Base-by-base conservation (phyloP, 2,888 invertebrate genomes). In the Cosmorhoe ocellata region DNA sequence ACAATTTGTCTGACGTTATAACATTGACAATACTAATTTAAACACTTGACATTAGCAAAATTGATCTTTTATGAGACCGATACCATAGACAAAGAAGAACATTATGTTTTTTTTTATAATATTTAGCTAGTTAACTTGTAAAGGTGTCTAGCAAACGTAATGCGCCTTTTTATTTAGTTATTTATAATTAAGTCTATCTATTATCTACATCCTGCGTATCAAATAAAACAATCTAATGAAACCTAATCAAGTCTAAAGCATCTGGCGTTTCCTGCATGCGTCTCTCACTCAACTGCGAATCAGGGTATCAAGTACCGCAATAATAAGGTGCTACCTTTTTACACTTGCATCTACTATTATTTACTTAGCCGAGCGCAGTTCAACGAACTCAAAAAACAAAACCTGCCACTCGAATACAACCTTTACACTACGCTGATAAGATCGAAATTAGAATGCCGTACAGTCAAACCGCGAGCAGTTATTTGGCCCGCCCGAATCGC, bases 341-440 rank as follows among this genome's bases (percentile, higher is more conserved):
- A 74, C 76, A 71, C 76, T 70, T 73, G 71, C 76, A 77, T 72
- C 68, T 64, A 61, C 66, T 67, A 67, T 79, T 84, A 81, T 84
- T 85, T 82, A 76, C 78, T 76, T 71, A 79, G 70, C 74, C 70
- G 67, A 67, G 66, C 68, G 67, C 61, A 73, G 85, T 81, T 82
- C 84, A 74, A 65, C 76, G 85, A 85, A 81, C 85, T 69, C 62
- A 34, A 61, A 47, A 63, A 49, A 51, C 49, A 36, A n/a, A 38
- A 10, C 26, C n/a, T 28, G 28, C 36, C 43, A 30, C 18, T 13
- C 1, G 27, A 38, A 34, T 8, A 14, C 11, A 14, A 27, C n/a
- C 40, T 32, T 5, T 5, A 1, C 18, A 28, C 10, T 28, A 1
- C n/a, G n/a, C n/a, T n/a, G n/a, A 31, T 53, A 53, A 44, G n/a